Base-by-base conservation (phyloP, 2,888 invertebrate genomes). In the Allygus modestus region DNA sequence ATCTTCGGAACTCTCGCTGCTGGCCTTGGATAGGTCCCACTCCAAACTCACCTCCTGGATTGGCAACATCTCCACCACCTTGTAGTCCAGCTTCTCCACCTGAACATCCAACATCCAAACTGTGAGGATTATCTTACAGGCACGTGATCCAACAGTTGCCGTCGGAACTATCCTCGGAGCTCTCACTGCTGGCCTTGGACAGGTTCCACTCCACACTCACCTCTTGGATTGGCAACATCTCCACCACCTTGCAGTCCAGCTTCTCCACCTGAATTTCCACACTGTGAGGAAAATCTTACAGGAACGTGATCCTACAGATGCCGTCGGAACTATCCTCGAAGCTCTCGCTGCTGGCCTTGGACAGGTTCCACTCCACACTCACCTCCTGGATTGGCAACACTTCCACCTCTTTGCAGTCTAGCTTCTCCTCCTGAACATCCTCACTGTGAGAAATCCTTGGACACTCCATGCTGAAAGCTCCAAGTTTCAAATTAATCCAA, bases 1-100 rank as follows among this genome's bases (percentile, higher is more conserved):
- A 23, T 90, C 88, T 58, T 87, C 91, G 15, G 90, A 90, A 86
- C 90, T 91, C 1, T 87, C 87, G 41, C 85, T 81, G 41, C 85
- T 81, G 7, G 84, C 82, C 84, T 87, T 85, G 28, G 86, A 86
- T 28, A 85, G 71, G 51, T 81, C 85, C 87, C 87, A 87, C 43
- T 85, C 84, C 82, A 85, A 69, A 54, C 85, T 87, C 15, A 86
- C 58, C 43, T 87, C 86, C 77, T 87, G 85, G 28, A 84, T 81
- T 26, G 87, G 87, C 23, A 85, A 69, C 81, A 86, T 83, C 28
- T 87, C 87, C n/a, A 82, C 31, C 17, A 51, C 84, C 46, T 83
- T 85, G 37, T 65, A 73, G 81, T 81, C 75, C 33, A 79, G 33
- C 37, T 79, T 83, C 81, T 85, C 77, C 81, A 83, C 71, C 12